Conservation (phyloP, 2,797 vertebrate genomes). For the Mallotus villosus region DNA sequence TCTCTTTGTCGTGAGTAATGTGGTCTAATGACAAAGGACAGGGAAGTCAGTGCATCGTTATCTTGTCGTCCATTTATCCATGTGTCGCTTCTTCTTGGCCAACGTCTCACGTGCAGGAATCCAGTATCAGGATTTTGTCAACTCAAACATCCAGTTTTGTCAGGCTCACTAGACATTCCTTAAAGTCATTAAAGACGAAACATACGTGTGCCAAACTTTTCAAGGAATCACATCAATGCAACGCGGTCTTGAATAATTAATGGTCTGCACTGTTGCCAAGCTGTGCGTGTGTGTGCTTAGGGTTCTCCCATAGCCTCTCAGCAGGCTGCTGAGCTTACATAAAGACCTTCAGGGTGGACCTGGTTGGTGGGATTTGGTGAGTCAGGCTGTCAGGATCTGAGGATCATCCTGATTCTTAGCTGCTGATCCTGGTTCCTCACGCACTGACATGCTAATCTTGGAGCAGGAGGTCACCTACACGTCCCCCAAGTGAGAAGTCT, state of each 20-base stretch:
- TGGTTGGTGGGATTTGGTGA: constrained; percentile 46
- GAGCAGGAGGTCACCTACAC: constrained; percentile 40
- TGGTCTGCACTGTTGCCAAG: too few species aligned
- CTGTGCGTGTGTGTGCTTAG: not conserved
- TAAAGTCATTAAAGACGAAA: too few species aligned
- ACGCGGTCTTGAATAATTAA: too few species aligned
- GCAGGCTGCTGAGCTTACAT: constrained; percentile 6
- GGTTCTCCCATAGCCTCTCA: not conserved
- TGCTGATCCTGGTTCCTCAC: constrained; percentile 64
- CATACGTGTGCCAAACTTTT: too few species aligned
- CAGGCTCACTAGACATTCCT: too few species aligned
- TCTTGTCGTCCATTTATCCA: not conserved
- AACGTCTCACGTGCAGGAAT: not conserved
- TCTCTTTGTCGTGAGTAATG: not conserved
- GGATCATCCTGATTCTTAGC: constrained; percentile 59
- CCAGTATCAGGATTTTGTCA: not conserved
- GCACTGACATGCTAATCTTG: constrained; percentile 57
- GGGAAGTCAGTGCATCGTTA: constrained; percentile 13
- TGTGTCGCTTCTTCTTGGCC: not conserved
- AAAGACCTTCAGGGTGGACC: constrained; percentile 25
- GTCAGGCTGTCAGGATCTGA: constrained; percentile 65
- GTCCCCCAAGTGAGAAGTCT: not conserved
- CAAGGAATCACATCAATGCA: too few species aligned
- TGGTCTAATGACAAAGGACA: not conserved
- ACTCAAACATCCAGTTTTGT: too few species aligned